A percentile compares a stretch with the other conserved stretches of the same genome.
Evolutionary conservation across 1,140 invertebrate genomes (phyloP).

Genomic region (Calliopsis andreniformis): DNA sequence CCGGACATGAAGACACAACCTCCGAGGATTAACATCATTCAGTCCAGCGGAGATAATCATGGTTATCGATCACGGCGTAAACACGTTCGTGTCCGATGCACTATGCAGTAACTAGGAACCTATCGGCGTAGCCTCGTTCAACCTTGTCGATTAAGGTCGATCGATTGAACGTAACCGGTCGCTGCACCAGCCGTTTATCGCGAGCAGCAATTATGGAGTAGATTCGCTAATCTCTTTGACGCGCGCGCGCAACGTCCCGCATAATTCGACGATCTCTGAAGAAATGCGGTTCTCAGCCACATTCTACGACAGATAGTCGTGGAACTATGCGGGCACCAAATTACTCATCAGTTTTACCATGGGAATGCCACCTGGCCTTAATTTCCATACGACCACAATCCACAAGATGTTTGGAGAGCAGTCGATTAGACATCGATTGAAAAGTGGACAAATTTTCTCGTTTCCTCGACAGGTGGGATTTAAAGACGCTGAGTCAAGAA

Average conservation of each 20-base stretch:
- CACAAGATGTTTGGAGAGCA: too few species aligned
- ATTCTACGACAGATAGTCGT: background rate
- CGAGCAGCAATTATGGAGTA: constrained; percentile 57
- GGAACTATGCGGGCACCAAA: constrained; percentile 10
- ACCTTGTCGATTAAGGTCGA: constrained; percentile 52
- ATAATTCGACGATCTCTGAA: constrained; percentile 54
- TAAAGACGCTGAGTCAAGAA: too few species aligned
- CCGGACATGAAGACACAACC: too few species aligned
- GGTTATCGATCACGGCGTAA: constrained; percentile 35
- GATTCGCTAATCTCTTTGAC: constrained; percentile 69
- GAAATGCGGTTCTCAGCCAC: constrained; percentile 15
- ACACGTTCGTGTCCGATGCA: constrained; percentile 30
- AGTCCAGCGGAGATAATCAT: too few species aligned
- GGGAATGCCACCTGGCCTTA: constrained; percentile 17
- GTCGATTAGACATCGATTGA: too few species aligned
- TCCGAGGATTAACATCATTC: too few species aligned
- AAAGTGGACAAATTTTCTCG: too few species aligned
- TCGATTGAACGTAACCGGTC: constrained; percentile 50
- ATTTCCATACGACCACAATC: background rate
- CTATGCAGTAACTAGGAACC: constrained; percentile 20
- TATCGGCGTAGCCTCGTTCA: constrained; percentile 53
- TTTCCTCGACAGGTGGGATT: too few species aligned
- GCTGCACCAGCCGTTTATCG: constrained; percentile 52
- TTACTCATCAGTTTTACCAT: background rate
- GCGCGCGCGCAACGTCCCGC: constrained; percentile 70